Conservation (phyloP, 2,888 invertebrate species). For the Sminthurides aquaticus region DNA sequence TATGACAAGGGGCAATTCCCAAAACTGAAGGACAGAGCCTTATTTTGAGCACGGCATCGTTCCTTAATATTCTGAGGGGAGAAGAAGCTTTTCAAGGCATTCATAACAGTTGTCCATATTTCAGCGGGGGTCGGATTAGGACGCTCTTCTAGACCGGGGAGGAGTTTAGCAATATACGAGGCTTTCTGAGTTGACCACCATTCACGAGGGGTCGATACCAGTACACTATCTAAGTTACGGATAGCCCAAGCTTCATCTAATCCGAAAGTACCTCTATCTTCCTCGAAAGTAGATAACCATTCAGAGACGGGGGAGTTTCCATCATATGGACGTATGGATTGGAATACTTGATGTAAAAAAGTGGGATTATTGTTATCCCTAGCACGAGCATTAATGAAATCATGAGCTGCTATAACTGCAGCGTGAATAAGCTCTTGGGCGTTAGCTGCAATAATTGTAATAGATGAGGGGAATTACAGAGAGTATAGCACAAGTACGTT, state of each 20-base stretch:
- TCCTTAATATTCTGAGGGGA: background rate
- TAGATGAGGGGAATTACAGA: too few species aligned
- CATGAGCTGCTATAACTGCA: background rate
- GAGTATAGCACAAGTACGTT: too few species aligned
- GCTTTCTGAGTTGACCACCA: background rate
- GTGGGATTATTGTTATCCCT: background rate
- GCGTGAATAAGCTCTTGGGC: too few species aligned
- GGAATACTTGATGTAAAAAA: background rate
- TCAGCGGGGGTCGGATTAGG: background rate
- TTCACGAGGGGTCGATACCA: background rate
- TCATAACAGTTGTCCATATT: background rate
- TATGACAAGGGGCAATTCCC: background rate
- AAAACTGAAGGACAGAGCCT: background rate
- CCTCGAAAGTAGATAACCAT: background rate
- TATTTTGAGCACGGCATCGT: background rate
- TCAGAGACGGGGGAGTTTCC: background rate
- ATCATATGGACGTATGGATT: background rate
- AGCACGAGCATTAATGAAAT: background rate
- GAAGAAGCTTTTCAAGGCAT: background rate
- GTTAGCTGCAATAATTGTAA: too few species aligned
- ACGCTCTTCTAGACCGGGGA: too few species aligned
- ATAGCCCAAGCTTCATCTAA: background rate
- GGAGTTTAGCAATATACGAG: background rate
- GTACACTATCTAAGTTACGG: background rate
- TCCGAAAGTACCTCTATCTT: background rate